These are phyloP conservation scores for Thunnus maccoyii DNA, from an alignment of 2,113 vertebrate genomes.

Conservation along the genomic window DNA sequence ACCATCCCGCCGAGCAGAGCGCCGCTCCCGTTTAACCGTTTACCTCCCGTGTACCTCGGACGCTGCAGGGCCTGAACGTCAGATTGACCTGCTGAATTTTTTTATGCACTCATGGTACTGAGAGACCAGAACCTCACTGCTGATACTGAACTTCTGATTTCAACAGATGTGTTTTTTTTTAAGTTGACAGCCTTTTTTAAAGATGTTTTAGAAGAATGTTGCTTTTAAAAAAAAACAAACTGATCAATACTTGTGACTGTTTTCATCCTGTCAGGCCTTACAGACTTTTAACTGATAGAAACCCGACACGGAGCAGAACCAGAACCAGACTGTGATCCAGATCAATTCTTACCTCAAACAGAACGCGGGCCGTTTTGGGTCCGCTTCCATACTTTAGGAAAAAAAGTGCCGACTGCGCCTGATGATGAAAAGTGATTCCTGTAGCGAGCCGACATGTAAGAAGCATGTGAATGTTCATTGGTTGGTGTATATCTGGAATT, in stretches of 20 bases:
- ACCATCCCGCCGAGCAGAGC: constrained; percentile 53
- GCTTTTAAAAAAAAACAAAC: constrained; percentile 1
- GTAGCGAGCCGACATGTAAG: background rate
- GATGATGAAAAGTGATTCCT: background rate
- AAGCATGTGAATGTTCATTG: constrained; percentile 27
- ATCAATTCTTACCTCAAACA: constrained; percentile 41
- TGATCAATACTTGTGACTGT: background rate
- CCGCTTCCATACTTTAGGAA: background rate
- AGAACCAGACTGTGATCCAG: background rate
- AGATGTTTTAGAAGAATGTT: background rate
- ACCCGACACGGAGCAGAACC: background rate
- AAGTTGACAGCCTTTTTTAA: background rate
- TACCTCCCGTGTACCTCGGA: background rate
- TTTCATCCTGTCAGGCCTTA: background rate
- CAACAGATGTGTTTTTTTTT: background rate
- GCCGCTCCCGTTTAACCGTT: background rate
- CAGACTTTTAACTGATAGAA: background rate
- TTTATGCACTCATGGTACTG: background rate
- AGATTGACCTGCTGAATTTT: background rate
- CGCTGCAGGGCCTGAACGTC: background rate
- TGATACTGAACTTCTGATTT: background rate
- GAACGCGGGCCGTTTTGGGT: background rate
- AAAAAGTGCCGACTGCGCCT: background rate
- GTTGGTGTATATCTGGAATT: constrained; percentile 49
- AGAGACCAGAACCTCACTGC: constrained; percentile 15